Conservation (phyloP, 1,140 invertebrate genomes). For the Pogonognathellus flavescens region DNA sequence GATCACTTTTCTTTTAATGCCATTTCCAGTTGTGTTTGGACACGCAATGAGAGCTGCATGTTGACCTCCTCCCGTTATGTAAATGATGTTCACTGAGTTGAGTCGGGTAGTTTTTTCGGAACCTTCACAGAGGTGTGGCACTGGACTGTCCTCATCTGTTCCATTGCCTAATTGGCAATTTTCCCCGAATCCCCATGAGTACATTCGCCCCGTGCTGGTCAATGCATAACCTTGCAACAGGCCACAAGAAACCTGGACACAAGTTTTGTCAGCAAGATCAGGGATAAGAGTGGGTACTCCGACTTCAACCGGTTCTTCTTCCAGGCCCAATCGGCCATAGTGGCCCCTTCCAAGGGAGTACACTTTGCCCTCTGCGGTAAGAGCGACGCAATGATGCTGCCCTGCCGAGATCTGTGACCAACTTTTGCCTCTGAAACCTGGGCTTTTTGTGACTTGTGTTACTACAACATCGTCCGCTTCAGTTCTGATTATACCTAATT, state of each 20-base stretch:
- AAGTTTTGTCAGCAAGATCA: slow-evolving; percentile 76
- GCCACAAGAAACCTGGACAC: slow-evolving; percentile 81
- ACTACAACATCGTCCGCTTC: background rate
- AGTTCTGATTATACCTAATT: slow-evolving; percentile 77
- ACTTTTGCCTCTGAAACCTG: slow-evolving; percentile 70
- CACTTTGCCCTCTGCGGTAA: slow-evolving; percentile 75
- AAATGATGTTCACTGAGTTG: slow-evolving; percentile 70
- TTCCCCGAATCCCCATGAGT: slow-evolving; percentile 93
- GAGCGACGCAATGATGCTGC: slow-evolving; percentile 87
- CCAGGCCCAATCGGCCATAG: slow-evolving; percentile 90
- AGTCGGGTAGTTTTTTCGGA: slow-evolving; percentile 76
- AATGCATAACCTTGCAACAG: slow-evolving; percentile 83
- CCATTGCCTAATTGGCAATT: slow-evolving; percentile 87
- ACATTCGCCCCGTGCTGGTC: slow-evolving; percentile 82
- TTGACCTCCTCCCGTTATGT: slow-evolving; percentile 79
- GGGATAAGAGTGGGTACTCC: slow-evolving; percentile 77
- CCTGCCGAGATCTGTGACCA: slow-evolving; percentile 78
- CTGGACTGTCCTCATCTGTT: slow-evolving; percentile 78
- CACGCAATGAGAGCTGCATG: slow-evolving; percentile 69
- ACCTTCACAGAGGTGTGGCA: slow-evolving; percentile 72
- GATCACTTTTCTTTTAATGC: no score
- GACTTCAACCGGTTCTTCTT: slow-evolving; percentile 76
- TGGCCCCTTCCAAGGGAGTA: slow-evolving; percentile 87
- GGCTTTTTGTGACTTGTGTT: slow-evolving; percentile 26
- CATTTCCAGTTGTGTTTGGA: no score